Base-by-base conservation (phyloP, 2,797 vertebrate genomes). In the Intellagama lesueurii region DNA sequence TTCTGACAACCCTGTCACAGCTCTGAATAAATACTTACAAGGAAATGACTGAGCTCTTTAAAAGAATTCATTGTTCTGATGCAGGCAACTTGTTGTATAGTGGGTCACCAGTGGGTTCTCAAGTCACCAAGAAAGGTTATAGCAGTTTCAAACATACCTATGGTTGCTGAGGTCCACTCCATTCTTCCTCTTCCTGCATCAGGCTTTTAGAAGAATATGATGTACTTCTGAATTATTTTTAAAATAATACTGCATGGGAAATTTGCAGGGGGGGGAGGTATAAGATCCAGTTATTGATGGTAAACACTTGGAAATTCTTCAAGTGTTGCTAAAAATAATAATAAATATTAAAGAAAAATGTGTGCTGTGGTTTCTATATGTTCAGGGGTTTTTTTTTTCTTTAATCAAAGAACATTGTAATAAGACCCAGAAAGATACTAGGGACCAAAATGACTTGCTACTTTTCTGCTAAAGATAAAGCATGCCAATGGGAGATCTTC, bases 41-140 rank as follows among this genome's bases (percentile, higher is more conserved):
- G 94, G 94, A 94, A 90, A 93, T 93, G 92, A 89, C 90, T 94
- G 94, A 92, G 88, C 89, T 92, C 91, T 93, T 94, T 91, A 93
- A 78, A 95, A 94, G 94, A 95, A 95, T 95, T 95, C 94, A 95
- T 94, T 95, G 95, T 95, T 93, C 94, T 92, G 91, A 91, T 90
- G 90, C 91, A 78, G 90, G 90, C 92, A 87, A 90, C 94, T 77
- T 77, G 76, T 93, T 89, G 91, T 92, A 17, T 64, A 64, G 3
- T 64, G 19, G 17, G 60, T 94, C 92, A 95, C 94, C 91, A 92
- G 83, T 86, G 92, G 77, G 89, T 92, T 92, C 92, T 86, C 92
- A 79, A 94, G 94, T 91, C 93, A 92, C 92, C 83, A 89, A 92
- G 78, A 95, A 95, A 95, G 93, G 94, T 95, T 94, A 88, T 64